phyloP scores from a whole-genome alignment of 1,140 invertebrate genomes.

The Proctacanthus coquilletti region DNA sequence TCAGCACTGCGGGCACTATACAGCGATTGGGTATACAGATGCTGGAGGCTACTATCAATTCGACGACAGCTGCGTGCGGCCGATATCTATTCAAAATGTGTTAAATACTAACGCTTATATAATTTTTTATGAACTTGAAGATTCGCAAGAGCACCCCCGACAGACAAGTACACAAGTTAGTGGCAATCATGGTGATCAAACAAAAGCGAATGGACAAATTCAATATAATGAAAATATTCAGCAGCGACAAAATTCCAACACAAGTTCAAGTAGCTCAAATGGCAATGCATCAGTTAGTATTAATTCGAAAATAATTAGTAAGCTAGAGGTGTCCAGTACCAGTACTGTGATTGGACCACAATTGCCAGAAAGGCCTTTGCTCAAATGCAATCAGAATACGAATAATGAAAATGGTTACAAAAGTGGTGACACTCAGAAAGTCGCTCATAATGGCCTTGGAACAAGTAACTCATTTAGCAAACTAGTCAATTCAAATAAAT shows the following conservation, averaged over 20 bases:
- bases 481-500: constrained; percentile 1
- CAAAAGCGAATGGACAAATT: not conserved
- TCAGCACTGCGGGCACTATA: constrained; percentile 95
- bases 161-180: constrained; percentile 3
- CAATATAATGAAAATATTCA: not conserved
- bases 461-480: not conserved
- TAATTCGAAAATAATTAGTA: not conserved
- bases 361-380: constrained; percentile 13
- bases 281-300: not conserved
- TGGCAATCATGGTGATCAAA: not conserved
- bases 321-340: not conserved
- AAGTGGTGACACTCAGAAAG: not conserved
- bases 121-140: constrained; percentile 67
- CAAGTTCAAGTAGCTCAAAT: no score
- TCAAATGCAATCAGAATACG: no score
- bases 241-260: not conserved
- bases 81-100: constrained; percentile 54
- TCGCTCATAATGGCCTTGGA: not conserved
- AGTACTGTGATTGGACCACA: constrained; percentile 21
- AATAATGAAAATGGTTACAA: no score
- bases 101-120: constrained; percentile 75
- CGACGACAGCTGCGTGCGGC: constrained; percentile 51
- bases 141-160: not conserved
- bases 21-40: constrained; percentile 72
- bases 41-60: constrained; percentile 76